phyloP scores from a whole-genome alignment of 1,140 invertebrate species.

The Aphis gossypii region DNA sequence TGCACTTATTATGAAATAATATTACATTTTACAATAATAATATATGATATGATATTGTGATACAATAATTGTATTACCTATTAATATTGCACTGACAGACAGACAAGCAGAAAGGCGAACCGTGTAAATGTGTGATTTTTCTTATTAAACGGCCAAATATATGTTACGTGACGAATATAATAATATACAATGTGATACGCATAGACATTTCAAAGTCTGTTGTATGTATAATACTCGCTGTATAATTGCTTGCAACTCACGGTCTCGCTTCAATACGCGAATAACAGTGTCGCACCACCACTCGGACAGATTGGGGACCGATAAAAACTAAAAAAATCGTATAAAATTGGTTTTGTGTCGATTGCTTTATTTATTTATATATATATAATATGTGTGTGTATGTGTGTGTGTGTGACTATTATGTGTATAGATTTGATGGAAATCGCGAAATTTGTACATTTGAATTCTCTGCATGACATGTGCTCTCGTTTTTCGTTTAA shows the following conservation, averaged over 20 bases:
- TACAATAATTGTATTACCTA: too few species aligned
- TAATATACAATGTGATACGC: neutral
- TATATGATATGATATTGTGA: neutral
- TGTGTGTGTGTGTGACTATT: too few species aligned
- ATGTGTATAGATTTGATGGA: neutral
- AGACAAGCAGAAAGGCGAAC: neutral
- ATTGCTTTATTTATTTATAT: neutral
- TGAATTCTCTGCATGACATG: neutral
- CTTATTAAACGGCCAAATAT: neutral
- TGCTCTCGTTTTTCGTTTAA: neutral
- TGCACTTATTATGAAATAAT: neutral
- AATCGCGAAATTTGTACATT: neutral
- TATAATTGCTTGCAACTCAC: neutral
- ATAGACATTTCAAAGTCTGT: neutral
- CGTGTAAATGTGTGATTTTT: neutral
- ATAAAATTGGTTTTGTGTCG: neutral
- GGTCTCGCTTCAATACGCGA: neutral
- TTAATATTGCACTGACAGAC: neutral
- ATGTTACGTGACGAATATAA: neutral
- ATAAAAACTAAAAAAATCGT: neutral
- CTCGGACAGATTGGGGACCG: neutral
- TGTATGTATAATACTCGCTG: neutral
- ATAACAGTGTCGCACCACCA: neutral
- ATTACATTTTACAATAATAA: neutral
- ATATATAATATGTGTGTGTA: neutral